Evolutionary conservation across 2,113 vertebrate species (phyloP).

Genomic region (Glaucomys volans): DNA sequence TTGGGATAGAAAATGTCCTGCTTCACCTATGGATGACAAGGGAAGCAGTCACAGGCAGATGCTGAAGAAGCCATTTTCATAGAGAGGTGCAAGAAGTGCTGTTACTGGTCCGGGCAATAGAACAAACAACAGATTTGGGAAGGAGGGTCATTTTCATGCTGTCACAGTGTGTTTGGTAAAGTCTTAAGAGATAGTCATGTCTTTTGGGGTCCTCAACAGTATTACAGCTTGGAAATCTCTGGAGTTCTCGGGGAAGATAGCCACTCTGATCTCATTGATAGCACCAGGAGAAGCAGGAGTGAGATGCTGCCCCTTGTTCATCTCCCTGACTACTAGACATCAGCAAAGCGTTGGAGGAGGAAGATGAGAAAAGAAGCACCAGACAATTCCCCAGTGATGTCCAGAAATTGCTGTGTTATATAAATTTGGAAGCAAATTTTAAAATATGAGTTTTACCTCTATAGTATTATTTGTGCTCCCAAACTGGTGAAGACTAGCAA

Average conservation of each 20-base stretch:
- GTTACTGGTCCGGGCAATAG: not conserved
- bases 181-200: not conserved
- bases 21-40: not conserved
- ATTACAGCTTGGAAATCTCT: not conserved
- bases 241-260: not conserved
- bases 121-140: not conserved
- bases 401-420: not conserved
- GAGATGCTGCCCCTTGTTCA: no score
- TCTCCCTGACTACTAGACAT: not conserved
- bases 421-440: not conserved
- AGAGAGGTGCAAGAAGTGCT: not conserved
- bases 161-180: not conserved
- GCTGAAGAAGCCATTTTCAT: not conserved
- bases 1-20: not conserved
- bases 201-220: not conserved
- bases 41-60: not conserved
- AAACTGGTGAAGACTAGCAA: conserved; percentile 1
- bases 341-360: not conserved
- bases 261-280: not conserved
- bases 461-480: not conserved
- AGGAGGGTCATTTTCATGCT: not conserved
- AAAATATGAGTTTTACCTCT: not conserved
- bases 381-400: not conserved
- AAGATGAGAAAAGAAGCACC: not conserved
- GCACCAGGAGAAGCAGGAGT: rapidly evolving